Evolutionary conservation across 2,113 vertebrate species (phyloP), one percentile per base, ranked within the genome.

Genomic region (Notarius quadriscutis): DNA sequence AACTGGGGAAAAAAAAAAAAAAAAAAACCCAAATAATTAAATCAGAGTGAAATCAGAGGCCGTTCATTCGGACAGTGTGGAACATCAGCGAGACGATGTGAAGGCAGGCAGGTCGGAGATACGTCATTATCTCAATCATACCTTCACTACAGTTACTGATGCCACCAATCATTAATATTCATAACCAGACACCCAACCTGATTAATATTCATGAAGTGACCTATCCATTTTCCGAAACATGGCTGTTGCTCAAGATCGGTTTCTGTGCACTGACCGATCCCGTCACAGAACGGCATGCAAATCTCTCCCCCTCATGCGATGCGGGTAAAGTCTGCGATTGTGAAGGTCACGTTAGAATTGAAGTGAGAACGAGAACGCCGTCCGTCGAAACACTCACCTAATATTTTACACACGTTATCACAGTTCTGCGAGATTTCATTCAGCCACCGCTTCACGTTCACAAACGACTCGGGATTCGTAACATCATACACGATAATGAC

Each of bases 401-500:
- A 91, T 81, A 97, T 95, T 86, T 96, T 96, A 91, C 95, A 96
- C 90, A 97, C 96, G 18, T 34, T 95, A 92, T 97, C 96, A 50
- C 96, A 97, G 93, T 97, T 97, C 92, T 97, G 96, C 0, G 95
- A 94, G 87, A 97, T 97, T 85, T 97, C 96, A 0, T 96, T 96
- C 5, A 97, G 78, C 96, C 96, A 97, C 63, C 95, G 86, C 89
- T 96, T 97, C 5, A 97, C 96, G 0, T 96, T 97, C 0, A 97
- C 94, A 62, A 96, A 97, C 0, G 96, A 96, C 90, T 96, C 96
- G 0, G 95, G 94, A 60, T 96, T 97, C 0, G 96, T 97, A 79
- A 97, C 96, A n/a, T 97, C 96, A 41, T 96, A 97, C 0, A 97
- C 96, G 0, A 97, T 95, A 34, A 97, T 97, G 83, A 97, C 96